Evolutionary conservation across 2,113 vertebrate species (phyloP).

Genomic region (Callospermophilus lateralis): DNA sequence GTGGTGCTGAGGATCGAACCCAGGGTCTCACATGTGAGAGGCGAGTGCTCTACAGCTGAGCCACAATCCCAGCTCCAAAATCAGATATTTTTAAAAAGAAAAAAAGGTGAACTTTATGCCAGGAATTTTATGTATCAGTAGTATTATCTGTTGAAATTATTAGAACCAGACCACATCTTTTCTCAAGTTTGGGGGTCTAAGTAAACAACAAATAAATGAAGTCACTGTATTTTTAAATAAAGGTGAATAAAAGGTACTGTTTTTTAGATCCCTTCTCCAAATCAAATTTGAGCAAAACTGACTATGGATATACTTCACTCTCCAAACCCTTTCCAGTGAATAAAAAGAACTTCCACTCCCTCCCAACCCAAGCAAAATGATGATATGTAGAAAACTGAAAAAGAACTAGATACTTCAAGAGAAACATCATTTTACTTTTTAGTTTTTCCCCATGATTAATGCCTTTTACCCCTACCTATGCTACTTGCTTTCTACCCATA

Average conservation of each 20-base stretch:
- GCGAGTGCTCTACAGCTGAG: too few relatives aligned
- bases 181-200: not conserved
- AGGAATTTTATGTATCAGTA: not conserved
- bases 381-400: not conserved
- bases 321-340: not conserved
- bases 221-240: not conserved
- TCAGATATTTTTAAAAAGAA: not conserved
- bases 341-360: not conserved
- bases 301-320: not conserved
- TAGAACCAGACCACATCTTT: not conserved
- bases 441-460: not conserved
- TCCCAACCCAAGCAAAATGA: not conserved
- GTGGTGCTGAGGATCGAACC: too few relatives aligned
- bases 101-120: not conserved
- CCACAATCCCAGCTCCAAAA: not conserved
- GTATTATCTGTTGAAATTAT: conserved; percentile 45
- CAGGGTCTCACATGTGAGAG: too few relatives aligned
- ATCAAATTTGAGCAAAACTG: not conserved
- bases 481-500: not conserved
- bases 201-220: conserved; percentile 24
- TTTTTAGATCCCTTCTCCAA: not conserved
- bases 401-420: not conserved
- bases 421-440: not conserved
- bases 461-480: too few relatives aligned
- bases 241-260: not conserved